Conservation (phyloP, 2,888 invertebrate genomes). For the Ormyrus labotus region DNA sequence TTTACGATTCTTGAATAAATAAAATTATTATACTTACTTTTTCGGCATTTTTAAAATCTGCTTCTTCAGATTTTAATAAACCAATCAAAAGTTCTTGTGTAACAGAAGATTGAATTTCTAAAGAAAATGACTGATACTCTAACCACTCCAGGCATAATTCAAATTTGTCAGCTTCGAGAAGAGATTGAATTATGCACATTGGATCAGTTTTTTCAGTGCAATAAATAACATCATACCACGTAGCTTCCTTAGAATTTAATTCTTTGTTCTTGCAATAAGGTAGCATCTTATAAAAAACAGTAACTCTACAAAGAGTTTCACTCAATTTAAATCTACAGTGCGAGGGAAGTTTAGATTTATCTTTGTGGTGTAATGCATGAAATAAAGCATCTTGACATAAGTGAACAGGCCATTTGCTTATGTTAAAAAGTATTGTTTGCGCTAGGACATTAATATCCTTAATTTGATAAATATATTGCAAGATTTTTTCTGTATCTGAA, state of each 20-base stretch:
- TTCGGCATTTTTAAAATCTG: constrained; percentile 67
- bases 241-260: constrained; percentile 56
- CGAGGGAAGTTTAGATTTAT: constrained; percentile 64
- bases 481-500: constrained; percentile 67
- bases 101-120: constrained; percentile 78
- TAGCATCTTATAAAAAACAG: constrained; percentile 69
- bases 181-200: constrained; percentile 77
- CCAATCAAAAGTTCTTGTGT: constrained; percentile 78
- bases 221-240: constrained; percentile 68
- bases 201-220: constrained; percentile 76
- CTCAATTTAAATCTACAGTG: constrained; percentile 66
- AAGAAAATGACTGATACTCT: constrained; percentile 80
- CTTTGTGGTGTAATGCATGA: constrained; percentile 64
- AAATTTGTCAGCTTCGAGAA: constrained; percentile 80
- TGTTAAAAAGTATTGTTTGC: constrained; percentile 66
- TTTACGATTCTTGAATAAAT: too few species aligned
- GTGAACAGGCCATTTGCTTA: constrained; percentile 68
- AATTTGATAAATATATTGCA: constrained; percentile 68
- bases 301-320: constrained; percentile 67
- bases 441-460: constrained; percentile 66
- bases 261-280: constrained; percentile 64
- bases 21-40: constrained; percentile 63
- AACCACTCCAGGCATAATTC: constrained; percentile 84
- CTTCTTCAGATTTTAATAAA: constrained; percentile 77
- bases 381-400: constrained; percentile 67